Base-by-base conservation (phyloP, 2,797 vertebrate genomes). In the Channallabes apus region DNA sequence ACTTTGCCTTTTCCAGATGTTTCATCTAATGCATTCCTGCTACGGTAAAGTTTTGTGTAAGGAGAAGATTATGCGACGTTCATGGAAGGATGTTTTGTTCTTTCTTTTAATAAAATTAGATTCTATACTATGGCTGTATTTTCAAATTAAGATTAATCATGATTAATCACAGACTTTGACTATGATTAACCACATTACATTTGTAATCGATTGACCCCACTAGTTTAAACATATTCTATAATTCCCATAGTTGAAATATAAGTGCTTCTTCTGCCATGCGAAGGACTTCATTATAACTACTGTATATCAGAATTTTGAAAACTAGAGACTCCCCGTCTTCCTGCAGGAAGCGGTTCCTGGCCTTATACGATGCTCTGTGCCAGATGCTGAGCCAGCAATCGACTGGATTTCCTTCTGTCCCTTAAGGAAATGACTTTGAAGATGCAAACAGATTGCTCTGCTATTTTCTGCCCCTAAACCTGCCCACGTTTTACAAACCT, bases 381-480 rank as follows among this genome's bases (percentile, higher is more conserved):
- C 65, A 82, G 80, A 82, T 82, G 80, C 65, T 69, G 80, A 82
- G 27, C 15, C 24, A 35, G 65, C 51, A 58, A 58, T 35, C 4
- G 9, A 69, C 80, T 24, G 65, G 64, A 69, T 82, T 69, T 68
- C n/a, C 12, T 29, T 27, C 61, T 17, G 61, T 51, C 61, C 61
- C 61, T 65, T 32, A 81, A n/a, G 62, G 62, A 68, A 54, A 82
- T 56, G 79, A 81, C 79, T 67, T 20, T 80, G 61, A 46, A 62
- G 62, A 67, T 54, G 64, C 29, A 54, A 65, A 81, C 46, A 27
- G 80, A 80, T 64, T 64, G 51, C 51, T 35, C 27, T 20, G 27
- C 51, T 67, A 12, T 54, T 67, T 69, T 51, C 65, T 69, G 62
- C 46, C 27, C 27, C 18, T 12, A 72, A 71, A 72, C 38, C 69